Evolutionary conservation across 1,140 invertebrate species (phyloP).

Genomic region (Phortica variegata): DNA sequence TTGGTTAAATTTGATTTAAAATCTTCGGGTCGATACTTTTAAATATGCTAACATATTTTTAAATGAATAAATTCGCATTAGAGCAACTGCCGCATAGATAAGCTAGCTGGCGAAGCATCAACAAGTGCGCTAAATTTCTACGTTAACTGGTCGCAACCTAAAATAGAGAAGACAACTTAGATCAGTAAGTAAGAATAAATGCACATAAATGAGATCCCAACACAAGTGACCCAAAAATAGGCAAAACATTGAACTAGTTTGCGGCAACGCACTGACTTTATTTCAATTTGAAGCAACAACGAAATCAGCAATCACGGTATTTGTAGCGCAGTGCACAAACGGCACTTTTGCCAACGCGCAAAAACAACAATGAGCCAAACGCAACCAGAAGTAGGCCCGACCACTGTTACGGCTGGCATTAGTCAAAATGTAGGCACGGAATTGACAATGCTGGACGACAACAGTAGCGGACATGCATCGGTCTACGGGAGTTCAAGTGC

Average conservation of each 20-base stretch:
- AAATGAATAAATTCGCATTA: no score
- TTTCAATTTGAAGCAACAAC: background rate
- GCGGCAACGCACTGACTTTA: background rate
- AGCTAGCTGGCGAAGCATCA: no score
- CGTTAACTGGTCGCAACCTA: no score
- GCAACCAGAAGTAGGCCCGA: background rate
- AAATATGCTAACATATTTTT: no score
- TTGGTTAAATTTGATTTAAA: no score
- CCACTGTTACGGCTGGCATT: no score
- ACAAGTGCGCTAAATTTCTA: no score
- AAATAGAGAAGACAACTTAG: no score
- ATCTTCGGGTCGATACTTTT: no score
- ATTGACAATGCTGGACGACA: no score
- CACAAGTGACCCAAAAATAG: conserved; percentile 15
- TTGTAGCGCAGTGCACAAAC: background rate
- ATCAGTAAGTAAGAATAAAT: conserved; percentile 9
- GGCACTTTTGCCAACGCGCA: background rate
- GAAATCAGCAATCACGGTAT: background rate
- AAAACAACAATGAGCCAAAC: background rate
- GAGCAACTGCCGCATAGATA: no score
- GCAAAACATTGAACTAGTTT: conserved; percentile 7
- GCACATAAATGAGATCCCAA: conserved; percentile 17
- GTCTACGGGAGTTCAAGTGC: conserved; percentile 35
- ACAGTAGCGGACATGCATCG: conserved; percentile 36
- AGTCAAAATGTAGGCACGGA: no score